Percentiles rank a stretch among this genome's conserved stretches.
These are phyloP conservation scores for Phrynocephalus versicolor DNA, from an alignment of 2,113 vertebrate species.

Conservation along the genomic window DNA sequence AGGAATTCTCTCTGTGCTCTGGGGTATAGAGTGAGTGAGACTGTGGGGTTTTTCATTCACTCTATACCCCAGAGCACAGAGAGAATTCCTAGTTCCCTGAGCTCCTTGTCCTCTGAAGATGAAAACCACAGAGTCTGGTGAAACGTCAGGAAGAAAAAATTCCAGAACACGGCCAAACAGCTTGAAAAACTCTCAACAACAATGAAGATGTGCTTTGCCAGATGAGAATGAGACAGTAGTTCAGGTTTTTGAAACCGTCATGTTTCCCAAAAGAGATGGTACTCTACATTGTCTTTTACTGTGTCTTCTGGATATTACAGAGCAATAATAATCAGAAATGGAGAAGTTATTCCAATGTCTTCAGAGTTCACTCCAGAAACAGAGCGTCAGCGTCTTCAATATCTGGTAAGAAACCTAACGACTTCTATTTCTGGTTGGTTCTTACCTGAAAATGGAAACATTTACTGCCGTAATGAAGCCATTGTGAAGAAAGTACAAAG, in stretches of 20 bases:
- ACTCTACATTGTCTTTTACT: neutral
- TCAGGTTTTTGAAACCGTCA: neutral
- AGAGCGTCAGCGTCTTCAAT: conserved; percentile 93
- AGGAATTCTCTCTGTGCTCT: no score
- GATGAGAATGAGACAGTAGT: conserved; percentile 19
- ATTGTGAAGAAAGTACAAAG: conserved; percentile 29
- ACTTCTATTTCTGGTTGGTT: neutral
- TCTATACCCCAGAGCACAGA: no score
- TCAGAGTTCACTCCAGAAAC: conserved; percentile 97
- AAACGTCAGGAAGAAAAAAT: no score
- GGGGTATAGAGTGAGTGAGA: no score
- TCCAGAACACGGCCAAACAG: no score
- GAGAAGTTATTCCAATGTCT: conserved; percentile 92
- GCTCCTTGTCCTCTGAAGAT: no score
- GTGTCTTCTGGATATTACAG: conserved; percentile 74
- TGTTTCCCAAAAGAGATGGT: neutral
- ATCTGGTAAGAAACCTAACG: conserved; percentile 83
- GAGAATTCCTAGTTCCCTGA: no score
- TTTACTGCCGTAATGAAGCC: neutral
- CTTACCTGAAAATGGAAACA: neutral
- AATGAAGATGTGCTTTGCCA: conserved; percentile 9
- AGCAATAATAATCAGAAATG: conserved; percentile 91
- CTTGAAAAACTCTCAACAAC: no score
- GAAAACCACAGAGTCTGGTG: no score
- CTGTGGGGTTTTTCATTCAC: no score